Evolutionary conservation across 2,113 vertebrate genomes (phyloP).

Genomic region (Chloebia gouldiae): DNA sequence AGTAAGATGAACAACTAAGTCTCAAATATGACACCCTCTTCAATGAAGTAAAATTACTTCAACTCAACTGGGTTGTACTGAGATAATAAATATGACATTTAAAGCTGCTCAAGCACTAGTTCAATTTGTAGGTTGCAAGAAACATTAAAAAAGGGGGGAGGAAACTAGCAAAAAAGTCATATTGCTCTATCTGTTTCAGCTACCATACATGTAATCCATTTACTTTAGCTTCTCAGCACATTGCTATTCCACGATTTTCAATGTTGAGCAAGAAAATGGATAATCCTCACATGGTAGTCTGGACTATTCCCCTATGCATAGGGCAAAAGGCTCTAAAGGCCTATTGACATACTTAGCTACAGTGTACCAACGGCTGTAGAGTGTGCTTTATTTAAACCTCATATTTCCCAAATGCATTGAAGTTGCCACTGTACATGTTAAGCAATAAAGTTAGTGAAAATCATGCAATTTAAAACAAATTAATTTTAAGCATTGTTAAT

Average conservation of each 20-base stretch:
- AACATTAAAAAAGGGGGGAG: conserved; percentile 43
- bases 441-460: conserved; percentile 75
- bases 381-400: conserved; percentile 72
- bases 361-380: conserved; percentile 65
- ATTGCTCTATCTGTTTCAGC: conserved; percentile 64
- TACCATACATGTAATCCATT: conserved; percentile 60
- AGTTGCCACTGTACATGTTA: conserved; percentile 79
- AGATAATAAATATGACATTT: conserved; percentile 61
- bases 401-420: conserved; percentile 69
- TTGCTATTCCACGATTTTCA: conserved; percentile 50
- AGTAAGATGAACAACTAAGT: conserved; percentile 50
- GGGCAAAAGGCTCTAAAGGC: conserved; percentile 55
- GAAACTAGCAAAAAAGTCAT: conserved; percentile 63
- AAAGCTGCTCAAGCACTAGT: conserved; percentile 69
- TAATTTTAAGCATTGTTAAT: conserved; percentile 67
- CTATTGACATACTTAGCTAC: conserved; percentile 49
- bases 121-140: conserved; percentile 50
- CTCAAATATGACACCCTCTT: conserved; percentile 58
- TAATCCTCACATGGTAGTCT: conserved; percentile 34
- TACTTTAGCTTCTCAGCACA: conserved; percentile 38
- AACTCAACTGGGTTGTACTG: conserved; percentile 28
- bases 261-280: conserved; percentile 49
- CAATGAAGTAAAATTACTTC: conserved; percentile 54
- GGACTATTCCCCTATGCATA: conserved; percentile 50
- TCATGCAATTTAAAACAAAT: conserved; percentile 87